These are phyloP conservation scores for Drosophila algonquin DNA, from an alignment of 2,888 invertebrate species.

Conservation along the genomic window DNA sequence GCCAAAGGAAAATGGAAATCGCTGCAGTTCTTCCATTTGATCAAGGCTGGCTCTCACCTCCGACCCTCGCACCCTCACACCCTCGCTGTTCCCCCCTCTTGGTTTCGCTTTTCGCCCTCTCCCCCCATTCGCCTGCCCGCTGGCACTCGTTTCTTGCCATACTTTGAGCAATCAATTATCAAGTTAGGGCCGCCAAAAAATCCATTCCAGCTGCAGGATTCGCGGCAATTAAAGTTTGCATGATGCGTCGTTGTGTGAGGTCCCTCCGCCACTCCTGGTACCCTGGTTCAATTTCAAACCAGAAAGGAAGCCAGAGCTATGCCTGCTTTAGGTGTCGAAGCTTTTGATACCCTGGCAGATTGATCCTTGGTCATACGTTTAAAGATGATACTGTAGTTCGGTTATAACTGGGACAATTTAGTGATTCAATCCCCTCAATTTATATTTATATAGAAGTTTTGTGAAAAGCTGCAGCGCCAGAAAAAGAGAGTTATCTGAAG, in stretches of 20 bases:
- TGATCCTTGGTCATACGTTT: neutral
- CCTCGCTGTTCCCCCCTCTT: neutral
- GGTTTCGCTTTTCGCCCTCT: neutral
- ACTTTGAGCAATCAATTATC: slow-evolving; percentile 55
- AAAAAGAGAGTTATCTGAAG: too few relatives aligned
- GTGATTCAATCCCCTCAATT: too few relatives aligned
- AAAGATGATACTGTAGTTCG: too few relatives aligned
- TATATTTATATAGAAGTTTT: too few relatives aligned
- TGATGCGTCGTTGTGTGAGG: slow-evolving; percentile 36
- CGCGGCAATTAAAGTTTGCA: slow-evolving; percentile 59
- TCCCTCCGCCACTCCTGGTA: neutral
- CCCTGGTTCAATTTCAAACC: slow-evolving; percentile 59
- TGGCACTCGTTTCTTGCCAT: slow-evolving; percentile 8
- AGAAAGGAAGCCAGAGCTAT: neutral
- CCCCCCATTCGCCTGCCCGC: neutral
- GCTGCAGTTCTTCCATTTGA: slow-evolving; percentile 14
- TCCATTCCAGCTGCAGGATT: slow-evolving; percentile 48
- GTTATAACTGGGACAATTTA: neutral
- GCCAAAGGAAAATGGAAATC: neutral
- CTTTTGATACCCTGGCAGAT: neutral
- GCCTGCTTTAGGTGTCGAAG: neutral
- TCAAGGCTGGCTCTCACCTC: slow-evolving; percentile 3
- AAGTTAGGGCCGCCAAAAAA: slow-evolving; percentile 49
- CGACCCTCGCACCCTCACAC: neutral
- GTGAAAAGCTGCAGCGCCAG: too few relatives aligned